phyloP scores from a whole-genome alignment of 2,888 invertebrate genomes.

The Boloria selene region DNA sequence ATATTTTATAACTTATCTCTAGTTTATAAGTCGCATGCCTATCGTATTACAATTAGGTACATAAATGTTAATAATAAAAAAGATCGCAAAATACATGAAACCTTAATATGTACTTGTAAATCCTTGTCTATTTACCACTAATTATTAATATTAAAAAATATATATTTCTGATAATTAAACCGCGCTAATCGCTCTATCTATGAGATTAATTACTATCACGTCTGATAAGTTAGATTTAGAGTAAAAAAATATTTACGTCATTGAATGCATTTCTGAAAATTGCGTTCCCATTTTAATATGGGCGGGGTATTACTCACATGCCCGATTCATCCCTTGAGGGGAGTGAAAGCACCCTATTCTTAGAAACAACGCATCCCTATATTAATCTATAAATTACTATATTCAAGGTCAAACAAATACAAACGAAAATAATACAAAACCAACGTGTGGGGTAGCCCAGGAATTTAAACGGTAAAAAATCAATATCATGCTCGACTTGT shows the following conservation, averaged over 20 bases:
- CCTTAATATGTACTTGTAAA: too few species aligned
- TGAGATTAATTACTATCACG: too few species aligned
- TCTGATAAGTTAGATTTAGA: background rate
- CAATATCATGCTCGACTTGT: conserved; percentile 46
- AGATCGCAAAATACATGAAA: too few species aligned
- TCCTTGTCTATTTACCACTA: too few species aligned
- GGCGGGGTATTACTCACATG: conserved; percentile 35
- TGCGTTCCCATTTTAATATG: conserved; percentile 14
- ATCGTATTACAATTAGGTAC: too few species aligned
- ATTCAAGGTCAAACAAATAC: conserved; percentile 39
- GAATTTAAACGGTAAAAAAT: conserved; percentile 47
- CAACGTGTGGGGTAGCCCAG: conserved; percentile 44
- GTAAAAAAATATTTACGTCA: conserved; percentile 20
- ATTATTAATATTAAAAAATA: too few species aligned
- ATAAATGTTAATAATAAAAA: too few species aligned
- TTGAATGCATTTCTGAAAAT: conserved; percentile 6
- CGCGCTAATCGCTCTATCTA: too few species aligned
- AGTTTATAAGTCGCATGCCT: too few species aligned
- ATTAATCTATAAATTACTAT: conserved; percentile 28
- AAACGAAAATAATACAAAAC: conserved; percentile 30
- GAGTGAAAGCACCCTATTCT: conserved; percentile 56
- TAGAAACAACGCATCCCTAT: conserved; percentile 47
- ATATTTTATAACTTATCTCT: too few species aligned
- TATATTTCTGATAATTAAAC: too few species aligned
- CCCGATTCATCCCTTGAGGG: conserved; percentile 48